Conservation (phyloP, 2,113 vertebrate species). For the Cepphus grylle region DNA sequence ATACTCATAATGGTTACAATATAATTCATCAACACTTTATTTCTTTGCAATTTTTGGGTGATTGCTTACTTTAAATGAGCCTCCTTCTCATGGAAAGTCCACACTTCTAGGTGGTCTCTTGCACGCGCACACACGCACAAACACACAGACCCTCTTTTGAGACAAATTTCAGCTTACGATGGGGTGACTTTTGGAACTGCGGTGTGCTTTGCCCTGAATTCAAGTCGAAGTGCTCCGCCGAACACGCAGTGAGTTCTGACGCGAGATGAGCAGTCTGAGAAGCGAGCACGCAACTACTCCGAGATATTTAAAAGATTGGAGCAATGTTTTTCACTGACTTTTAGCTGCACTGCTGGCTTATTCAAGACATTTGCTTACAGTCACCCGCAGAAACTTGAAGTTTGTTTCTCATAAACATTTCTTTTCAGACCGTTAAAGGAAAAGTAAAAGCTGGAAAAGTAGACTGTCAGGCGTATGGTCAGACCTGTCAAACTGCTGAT, state of each 20-base stretch:
- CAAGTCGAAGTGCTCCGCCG: not conserved
- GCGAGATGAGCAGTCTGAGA: not conserved
- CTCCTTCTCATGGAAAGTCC: not conserved
- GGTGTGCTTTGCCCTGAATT: not conserved
- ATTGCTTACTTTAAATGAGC: rapidly evolving
- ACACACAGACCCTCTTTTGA: not conserved
- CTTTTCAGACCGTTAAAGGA: conserved; percentile 85
- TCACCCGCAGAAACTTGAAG: not conserved
- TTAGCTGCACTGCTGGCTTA: not conserved
- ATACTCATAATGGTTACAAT: not conserved
- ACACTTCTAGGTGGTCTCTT: not conserved
- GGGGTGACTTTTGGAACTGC: not conserved
- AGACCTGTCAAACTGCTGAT: conserved; percentile 86
- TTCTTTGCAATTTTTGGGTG: not conserved
- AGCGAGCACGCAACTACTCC: not conserved
- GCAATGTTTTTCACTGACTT: not conserved
- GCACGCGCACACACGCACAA: not conserved
- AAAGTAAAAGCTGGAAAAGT: conserved; percentile 90
- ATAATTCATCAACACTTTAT: not conserved
- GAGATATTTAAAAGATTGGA: not conserved
- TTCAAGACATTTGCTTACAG: not conserved
- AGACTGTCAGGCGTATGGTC: conserved; percentile 88
- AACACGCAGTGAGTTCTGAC: rapidly evolving
- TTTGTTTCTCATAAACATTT: not conserved
- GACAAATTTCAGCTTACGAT: not conserved